Evolutionary conservation across 1,140 invertebrate genomes (phyloP).

Genomic region (Linepithema humile): DNA sequence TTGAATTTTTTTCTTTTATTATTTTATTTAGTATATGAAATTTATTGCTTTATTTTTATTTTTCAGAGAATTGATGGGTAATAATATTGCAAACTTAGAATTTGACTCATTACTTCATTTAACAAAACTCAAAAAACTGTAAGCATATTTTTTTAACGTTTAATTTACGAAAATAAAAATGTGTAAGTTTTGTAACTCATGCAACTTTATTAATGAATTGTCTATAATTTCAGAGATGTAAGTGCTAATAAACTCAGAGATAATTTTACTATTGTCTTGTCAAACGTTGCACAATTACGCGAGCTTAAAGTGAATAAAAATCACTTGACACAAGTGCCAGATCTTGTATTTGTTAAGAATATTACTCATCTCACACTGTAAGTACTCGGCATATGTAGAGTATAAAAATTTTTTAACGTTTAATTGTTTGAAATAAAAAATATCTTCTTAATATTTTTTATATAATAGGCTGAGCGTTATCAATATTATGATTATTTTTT

Average conservation of each 20-base stretch:
- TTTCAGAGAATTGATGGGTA: slow-evolving; percentile 75
- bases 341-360: slow-evolving; percentile 73
- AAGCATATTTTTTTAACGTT: slow-evolving; percentile 59
- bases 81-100: slow-evolving; percentile 78
- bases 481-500: slow-evolving; percentile 23
- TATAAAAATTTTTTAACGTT: background rate
- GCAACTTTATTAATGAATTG: background rate
- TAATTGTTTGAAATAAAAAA: background rate
- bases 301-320: slow-evolving; percentile 81
- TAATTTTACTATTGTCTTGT: slow-evolving; percentile 79
- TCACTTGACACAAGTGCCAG: slow-evolving; percentile 78
- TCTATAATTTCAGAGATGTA: slow-evolving; percentile 76
- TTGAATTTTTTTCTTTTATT: background rate
- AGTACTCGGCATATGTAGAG: slow-evolving; percentile 58
- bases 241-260: slow-evolving; percentile 80
- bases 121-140: slow-evolving; percentile 77
- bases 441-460: background rate
- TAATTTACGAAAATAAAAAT: slow-evolving; percentile 4
- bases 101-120: slow-evolving; percentile 75
- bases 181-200: background rate
- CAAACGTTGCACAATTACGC: slow-evolving; percentile 81
- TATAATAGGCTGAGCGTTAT: background rate
- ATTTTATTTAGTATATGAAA: background rate
- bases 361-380: slow-evolving; percentile 80
- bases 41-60: background rate